Conservation (phyloP, 2,113 vertebrate species). For the Gambusia affinis region DNA sequence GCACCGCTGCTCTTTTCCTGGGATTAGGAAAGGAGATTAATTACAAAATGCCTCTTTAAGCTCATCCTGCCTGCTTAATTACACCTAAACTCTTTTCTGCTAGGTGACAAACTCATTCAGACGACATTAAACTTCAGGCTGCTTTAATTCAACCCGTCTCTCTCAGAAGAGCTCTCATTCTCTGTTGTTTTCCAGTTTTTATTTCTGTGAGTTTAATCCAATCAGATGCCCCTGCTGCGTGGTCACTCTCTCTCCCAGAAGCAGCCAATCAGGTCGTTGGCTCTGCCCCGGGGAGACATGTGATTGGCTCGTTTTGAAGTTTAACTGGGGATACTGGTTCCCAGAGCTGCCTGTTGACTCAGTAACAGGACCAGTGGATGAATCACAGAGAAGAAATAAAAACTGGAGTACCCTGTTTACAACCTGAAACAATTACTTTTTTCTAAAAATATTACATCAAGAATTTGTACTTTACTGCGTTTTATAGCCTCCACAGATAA, state of each 20-base stretch:
- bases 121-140: background rate
- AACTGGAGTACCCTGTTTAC: background rate
- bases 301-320: conserved; percentile 55
- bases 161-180: background rate
- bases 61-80: conserved; percentile 66
- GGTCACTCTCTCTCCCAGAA: conserved; percentile 47
- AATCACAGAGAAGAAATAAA: background rate
- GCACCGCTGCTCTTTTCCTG: conserved; percentile 62
- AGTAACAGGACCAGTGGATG: conserved; percentile 20
- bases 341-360: conserved; percentile 55
- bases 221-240: conserved; percentile 27
- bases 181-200: background rate
- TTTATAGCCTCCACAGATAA: no score
- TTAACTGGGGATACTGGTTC: conserved; percentile 31
- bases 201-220: background rate
- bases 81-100: conserved; percentile 57
- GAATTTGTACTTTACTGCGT: no score
- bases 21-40: conserved; percentile 69
- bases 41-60: conserved; percentile 61
- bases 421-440: background rate
- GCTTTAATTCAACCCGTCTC: background rate
- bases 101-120: conserved; percentile 18
- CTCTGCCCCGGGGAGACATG: background rate
- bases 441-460: no score
- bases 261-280: conserved; percentile 51